Base-by-base conservation (phyloP, 2,797 vertebrate genomes). In the Hippocampus kuda region DNA sequence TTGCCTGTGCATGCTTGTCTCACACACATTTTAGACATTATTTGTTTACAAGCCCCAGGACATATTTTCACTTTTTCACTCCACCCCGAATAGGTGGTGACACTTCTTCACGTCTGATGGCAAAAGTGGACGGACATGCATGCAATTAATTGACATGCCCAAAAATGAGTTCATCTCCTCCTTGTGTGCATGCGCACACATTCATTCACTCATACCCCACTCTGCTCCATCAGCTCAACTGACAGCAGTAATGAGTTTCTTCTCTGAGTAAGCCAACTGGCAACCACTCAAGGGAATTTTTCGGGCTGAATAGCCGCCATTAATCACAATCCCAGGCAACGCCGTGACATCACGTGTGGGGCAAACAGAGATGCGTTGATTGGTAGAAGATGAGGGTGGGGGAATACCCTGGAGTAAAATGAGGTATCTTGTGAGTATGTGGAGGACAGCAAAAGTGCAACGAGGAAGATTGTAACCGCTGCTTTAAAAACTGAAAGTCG, bases 271-370 rank as follows among this genome's bases (percentile, higher is more conserved):
- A 89, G 88, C 89, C 91, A 91, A 91, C 91, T 93, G 93, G 93
- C 93, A 91, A 83, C 70, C 69, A 87, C 88, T 92, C 93, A 93
- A 90, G 89, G 89, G 91, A 90, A 92, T 91, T 89, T 90, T 89
- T 89, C 87, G 87, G 89, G 85, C 90, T 93, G 92, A 93, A 93
- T 91, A 92, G 91, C 73, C 79, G 88, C 90, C 90, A 89, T 93
- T 93, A 93, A 93, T 92, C 90, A 92, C 91, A 92, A 93, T 91
- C 90, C 82, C 81, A 85, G 90, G 91, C 90, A 92, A 91, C 88
- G 77, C 81, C 48, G 83, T 89, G 87, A 85, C 86, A 89, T 90
- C 86, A 83, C n/a, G 75, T 88, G 86, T 84, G 82, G 85, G 85
- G 85, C 79, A 88, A 84, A 85, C 82, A 84, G 73, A 78, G 83